Evolutionary conservation across 35 echinoderm and acorn worm species (phyloP), one percentile per base, ranked within the genome.

Genomic region (Apostichopus japonicus): DNA sequence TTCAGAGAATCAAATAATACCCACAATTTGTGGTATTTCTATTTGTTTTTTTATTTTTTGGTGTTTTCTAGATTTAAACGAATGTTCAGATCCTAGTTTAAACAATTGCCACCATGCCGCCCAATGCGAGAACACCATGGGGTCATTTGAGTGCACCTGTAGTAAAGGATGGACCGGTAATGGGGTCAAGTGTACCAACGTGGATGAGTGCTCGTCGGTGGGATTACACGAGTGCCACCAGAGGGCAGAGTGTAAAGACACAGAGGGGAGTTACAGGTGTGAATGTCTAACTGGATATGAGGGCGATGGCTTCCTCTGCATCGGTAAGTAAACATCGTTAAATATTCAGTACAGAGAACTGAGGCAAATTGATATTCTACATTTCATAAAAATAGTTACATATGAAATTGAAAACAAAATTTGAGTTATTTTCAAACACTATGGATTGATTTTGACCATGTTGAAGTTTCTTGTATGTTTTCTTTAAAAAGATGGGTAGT

Each of bases 141-240:
- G 92, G 1, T 87, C 92, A 5, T 93, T 53, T 23, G 24, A 52
- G 23, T 93, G 92, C 71, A 51, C 21, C 25, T 93, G 92, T 59
- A 25, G 27, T 24, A 71, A 53, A 4, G 92, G 92, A 17, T 93
- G 92, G 92, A 77, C 81, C 65, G 92, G 92, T 8, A 78, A 93
- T 77, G 92, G 92, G 3, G 24, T 19, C 19, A 78, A 53, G 10
- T 93, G 92, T 62, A 58, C 65, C 54, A 86, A 93, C 22, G 73
- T 93, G n/a, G 55, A 93, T 87, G 92, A 93, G 58, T 93, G 92
- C 16, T 5, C 10, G 2, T 5, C 10, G 33, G 15, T 79, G 6
- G 70, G 57, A 15, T 13, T 5, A 8, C 15, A n/a, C 51, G n/a
- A 27, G 19, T 92, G 91, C 67, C 61, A 82, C 53, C 62, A 8